Conservation (phyloP, 2,113 vertebrate species). For the Sinocyclocheilus maitianheensis region DNA sequence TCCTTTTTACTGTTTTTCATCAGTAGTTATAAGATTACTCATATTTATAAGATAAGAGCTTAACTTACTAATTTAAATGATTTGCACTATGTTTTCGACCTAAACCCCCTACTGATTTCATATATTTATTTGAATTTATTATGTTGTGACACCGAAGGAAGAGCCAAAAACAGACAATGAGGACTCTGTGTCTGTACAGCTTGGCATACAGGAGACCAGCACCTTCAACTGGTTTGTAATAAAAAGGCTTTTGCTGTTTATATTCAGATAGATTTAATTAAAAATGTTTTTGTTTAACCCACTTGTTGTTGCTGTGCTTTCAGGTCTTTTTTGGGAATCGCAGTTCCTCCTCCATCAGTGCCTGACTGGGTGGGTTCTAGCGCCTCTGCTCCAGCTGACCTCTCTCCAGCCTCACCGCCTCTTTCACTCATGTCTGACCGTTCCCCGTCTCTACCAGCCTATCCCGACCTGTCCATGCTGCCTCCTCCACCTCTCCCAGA, state of each 20-base stretch:
- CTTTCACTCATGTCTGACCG: slow-evolving; percentile 11
- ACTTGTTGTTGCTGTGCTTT: not conserved
- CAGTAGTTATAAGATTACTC: not conserved
- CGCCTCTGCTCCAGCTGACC: slow-evolving; percentile 32
- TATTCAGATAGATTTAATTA: not conserved
- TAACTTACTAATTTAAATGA: not conserved
- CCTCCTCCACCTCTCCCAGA: slow-evolving; percentile 51
- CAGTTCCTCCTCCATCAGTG: slow-evolving; percentile 73
- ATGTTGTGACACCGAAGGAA: slow-evolving; percentile 55
- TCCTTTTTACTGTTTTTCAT: not conserved
- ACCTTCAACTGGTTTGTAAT: slow-evolving; percentile 63
- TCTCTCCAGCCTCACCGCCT: slow-evolving; percentile 53
- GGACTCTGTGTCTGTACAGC: slow-evolving; percentile 32
- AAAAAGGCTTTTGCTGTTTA: not conserved
- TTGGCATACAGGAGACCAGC: slow-evolving; percentile 47
- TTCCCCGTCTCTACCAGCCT: slow-evolving; percentile 8
- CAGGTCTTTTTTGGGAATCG: slow-evolving; percentile 71
- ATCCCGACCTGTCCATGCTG: slow-evolving; percentile 24
- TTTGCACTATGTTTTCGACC: not conserved
- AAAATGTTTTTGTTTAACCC: not conserved
- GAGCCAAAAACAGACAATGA: slow-evolving; percentile 32
- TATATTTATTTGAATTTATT: not conserved
- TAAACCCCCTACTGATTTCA: not conserved
- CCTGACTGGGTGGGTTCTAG: slow-evolving; percentile 57
- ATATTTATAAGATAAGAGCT: not conserved